A percentile compares a stretch with the other conserved stretches of the same genome.
Conservation (phyloP, 2,888 invertebrate genomes). For the Troides oblongomaculatus region DNA sequence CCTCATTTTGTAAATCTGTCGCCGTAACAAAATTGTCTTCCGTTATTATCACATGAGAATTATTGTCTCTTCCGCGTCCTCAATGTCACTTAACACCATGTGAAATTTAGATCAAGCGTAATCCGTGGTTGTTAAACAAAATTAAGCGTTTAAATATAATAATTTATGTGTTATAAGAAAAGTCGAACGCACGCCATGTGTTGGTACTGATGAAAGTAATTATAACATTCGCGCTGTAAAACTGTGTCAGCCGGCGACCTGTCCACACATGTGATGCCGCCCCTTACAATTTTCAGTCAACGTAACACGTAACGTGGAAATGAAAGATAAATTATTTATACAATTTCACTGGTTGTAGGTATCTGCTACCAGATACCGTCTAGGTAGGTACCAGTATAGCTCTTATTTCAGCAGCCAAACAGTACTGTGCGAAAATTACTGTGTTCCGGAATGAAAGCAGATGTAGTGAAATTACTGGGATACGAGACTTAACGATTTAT, state of each 20-base stretch:
- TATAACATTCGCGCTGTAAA: slow-evolving; percentile 58
- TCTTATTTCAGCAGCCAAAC: no score
- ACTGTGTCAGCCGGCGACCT: slow-evolving; percentile 66
- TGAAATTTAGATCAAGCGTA: not conserved
- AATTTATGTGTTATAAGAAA: slow-evolving; percentile 26
- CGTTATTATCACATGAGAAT: no score
- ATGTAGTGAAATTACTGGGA: no score
- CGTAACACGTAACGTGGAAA: not conserved
- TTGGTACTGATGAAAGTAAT: slow-evolving; percentile 50
- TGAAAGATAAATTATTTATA: not conserved
- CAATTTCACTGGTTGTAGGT: not conserved
- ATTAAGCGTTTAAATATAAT: slow-evolving; percentile 1
- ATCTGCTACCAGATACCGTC: no score
- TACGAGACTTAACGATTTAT: no score
- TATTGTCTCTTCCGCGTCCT: no score
- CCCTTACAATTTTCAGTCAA: slow-evolving; percentile 27
- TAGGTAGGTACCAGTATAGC: no score
- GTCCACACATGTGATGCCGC: slow-evolving; percentile 43
- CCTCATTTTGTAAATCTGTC: no score
- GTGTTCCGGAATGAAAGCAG: no score
- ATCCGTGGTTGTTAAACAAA: not conserved
- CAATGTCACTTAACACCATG: not conserved
- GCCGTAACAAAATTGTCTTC: no score
- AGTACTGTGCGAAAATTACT: no score
- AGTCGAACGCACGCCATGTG: slow-evolving; percentile 31